These are phyloP conservation scores for Phoenoteleia sp. DNA, from an alignment of 2,888 invertebrate genomes.

Conservation along the genomic window DNA sequence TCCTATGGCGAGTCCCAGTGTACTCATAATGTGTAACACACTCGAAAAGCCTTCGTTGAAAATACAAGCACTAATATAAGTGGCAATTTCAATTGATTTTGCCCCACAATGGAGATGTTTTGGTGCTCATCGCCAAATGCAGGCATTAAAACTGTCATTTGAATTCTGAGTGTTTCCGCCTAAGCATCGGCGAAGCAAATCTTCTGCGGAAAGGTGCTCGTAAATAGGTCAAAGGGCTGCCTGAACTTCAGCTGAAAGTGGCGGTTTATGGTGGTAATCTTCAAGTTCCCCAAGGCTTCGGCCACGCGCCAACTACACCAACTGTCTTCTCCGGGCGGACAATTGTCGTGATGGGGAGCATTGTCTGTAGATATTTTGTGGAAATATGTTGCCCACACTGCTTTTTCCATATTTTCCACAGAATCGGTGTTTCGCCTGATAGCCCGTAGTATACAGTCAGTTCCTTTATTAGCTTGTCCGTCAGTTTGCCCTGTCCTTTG, in stretches of 20 bases:
- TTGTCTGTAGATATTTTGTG: background rate
- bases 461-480: background rate
- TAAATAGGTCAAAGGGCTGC: background rate
- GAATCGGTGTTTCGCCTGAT: background rate
- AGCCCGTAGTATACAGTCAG: background rate
- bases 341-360: background rate
- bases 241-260: background rate
- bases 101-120: background rate
- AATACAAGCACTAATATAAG: background rate
- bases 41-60: background rate
- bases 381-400: background rate
- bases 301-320: constrained; percentile 4
- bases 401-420: background rate
- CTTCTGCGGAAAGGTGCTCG: background rate
- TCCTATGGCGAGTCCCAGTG: no score
- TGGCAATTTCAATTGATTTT: background rate
- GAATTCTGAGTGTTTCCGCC: background rate
- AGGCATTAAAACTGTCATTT: background rate
- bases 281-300: background rate
- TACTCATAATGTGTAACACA: no score
- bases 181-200: background rate
- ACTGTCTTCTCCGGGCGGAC: background rate
- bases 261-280: background rate
- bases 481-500: background rate
- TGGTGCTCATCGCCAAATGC: constrained; percentile 1